Evolutionary conservation across 2,888 invertebrate genomes (phyloP), one percentile per base, ranked within the genome.

Genomic region (Torymus auratus): DNA sequence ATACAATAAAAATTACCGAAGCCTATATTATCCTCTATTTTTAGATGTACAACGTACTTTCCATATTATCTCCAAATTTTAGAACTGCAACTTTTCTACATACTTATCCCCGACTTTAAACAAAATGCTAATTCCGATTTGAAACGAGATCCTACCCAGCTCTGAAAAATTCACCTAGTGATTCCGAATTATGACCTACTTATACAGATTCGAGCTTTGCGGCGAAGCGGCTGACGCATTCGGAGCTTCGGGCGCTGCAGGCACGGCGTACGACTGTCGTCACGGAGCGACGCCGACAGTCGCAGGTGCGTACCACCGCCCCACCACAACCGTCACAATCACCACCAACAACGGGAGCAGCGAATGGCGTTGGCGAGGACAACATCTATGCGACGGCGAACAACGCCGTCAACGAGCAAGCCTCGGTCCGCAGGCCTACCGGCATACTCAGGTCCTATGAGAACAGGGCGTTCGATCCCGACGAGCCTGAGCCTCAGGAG

Each of bases 261-360:
- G 60, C 15, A 3, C 74, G 75, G 4, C 64, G 80, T 0, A 61
- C 69, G 4, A 75, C 75, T 7, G 53, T 79, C 5, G 52, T 79
- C n/a, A 20, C 41, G 14, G 67, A 79, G 20, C 68, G n/a, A 3
- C 50, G 65, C 1, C 20, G 15, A 2, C 55, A 78, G n/a, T 64
- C 62, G 53, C 53, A 58, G 17, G 7, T 41, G 55, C 17, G 53
- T 1, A 10, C 41, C 7, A 41, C 41, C 41, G 41, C 1, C 41
- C 7, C 41, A 7, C 41, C 41, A 7, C 41, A 41, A 28, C 7
- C 41, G 1, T 1, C 41, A 7, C 41, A 4, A 28, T 3, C 28
- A 41, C 41, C 41, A 41, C 7, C 41, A 41, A 5, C 41, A 41
- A 28, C 28, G 7, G 41, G 7, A 41, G 41, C 41, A 7, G 7